Percentiles rank a stretch among this genome's conserved stretches.
Evolutionary conservation across 2,797 vertebrate species (phyloP).

Genomic region (Coregonus suidteri): DNA sequence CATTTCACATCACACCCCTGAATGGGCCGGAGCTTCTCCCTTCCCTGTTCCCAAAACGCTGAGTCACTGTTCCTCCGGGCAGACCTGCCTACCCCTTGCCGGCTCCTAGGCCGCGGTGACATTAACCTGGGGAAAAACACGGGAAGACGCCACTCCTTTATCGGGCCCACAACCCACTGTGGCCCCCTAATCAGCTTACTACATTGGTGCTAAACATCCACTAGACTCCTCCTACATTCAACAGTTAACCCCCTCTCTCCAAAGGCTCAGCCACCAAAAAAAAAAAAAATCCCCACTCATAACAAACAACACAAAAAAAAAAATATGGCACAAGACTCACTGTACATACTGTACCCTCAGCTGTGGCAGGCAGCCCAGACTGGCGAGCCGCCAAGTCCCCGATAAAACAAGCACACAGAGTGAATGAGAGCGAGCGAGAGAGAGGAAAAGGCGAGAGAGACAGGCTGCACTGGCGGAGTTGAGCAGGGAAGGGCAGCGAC

Average conservation of each 20-base stretch:
- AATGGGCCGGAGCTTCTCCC: conserved; percentile 40
- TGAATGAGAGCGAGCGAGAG: conserved; percentile 58
- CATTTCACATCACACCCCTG: not conserved
- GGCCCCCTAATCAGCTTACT: conserved; percentile 6
- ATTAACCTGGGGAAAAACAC: conserved; percentile 37
- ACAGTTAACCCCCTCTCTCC: conserved; percentile 34
- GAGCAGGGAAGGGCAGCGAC: conserved; percentile 5
- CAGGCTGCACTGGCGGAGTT: not conserved
- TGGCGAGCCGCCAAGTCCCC: conserved; percentile 83
- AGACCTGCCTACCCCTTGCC: conserved; percentile 8
- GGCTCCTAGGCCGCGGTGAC: conserved; percentile 41
- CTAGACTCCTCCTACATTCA: conserved; percentile 31
- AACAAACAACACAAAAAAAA: conserved; percentile 65
- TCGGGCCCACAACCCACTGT: conserved; percentile 19
- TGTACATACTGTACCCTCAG: conserved; percentile 99
- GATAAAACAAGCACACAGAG: conserved; percentile 83
- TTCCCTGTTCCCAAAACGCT: conserved; percentile 29
- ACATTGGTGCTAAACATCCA: conserved; percentile 7
- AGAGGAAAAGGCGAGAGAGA: conserved; percentile 44
- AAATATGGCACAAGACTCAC: conserved; percentile 87
- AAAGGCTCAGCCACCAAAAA: conserved; percentile 57
- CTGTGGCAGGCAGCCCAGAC: conserved; percentile 86
- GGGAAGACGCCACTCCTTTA: conserved; percentile 17
- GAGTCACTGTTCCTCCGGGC: conserved; percentile 40
- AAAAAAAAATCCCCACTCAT: conserved; percentile 37